Evolutionary conservation across 2,888 invertebrate genomes (phyloP), one percentile per base, ranked within the genome.

Genomic region (Xanthia icteritia): DNA sequence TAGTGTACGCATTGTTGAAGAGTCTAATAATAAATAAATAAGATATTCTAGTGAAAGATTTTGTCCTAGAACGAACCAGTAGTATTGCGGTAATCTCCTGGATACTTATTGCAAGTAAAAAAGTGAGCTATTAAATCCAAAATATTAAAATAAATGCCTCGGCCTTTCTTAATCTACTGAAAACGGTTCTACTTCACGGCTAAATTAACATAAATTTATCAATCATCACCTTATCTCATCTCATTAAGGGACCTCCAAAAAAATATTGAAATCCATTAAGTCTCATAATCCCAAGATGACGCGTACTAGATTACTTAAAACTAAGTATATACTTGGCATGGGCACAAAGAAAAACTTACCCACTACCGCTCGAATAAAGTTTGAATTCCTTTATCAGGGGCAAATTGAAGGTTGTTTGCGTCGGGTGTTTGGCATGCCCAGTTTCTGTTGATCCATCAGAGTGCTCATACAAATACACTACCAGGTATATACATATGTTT

Each of bases 251-350:
- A 67, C 54, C n/a, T 61, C 67, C 71, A 83, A 87, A 88, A 79
- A 86, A 70, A 76, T 51, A 74, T 77, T 84, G 74, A 39, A 77
- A 86, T 84, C 81, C 85, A 83, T 88, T 87, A 82, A 80, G 65
- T 77, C 70, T 79, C 83, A 83, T 89, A 89, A 88, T 88, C 87
- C 86, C 75, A 73, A 86, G 85, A 87, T 87, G 82, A 89, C 83
- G 77, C 85, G 73, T 81, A 79, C 84, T 83, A 68, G 83, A 86
- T 86, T 85, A 85, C 60, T 67, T 58, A 23, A 56, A 77, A 81
- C 45, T 58, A 71, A 71, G 17, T 70, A 54, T 67, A 48, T 63
- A 60, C 63, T 60, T 60, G 60, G 31, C 17, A 31, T 58, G 15
- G 0, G 4, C 9, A 31, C 9, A 60, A 60, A 20, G 31, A 60